Evolutionary conservation across 2,113 vertebrate genomes (phyloP), one percentile per base, ranked within the genome.

Genomic region (Anhinga rufa): DNA sequence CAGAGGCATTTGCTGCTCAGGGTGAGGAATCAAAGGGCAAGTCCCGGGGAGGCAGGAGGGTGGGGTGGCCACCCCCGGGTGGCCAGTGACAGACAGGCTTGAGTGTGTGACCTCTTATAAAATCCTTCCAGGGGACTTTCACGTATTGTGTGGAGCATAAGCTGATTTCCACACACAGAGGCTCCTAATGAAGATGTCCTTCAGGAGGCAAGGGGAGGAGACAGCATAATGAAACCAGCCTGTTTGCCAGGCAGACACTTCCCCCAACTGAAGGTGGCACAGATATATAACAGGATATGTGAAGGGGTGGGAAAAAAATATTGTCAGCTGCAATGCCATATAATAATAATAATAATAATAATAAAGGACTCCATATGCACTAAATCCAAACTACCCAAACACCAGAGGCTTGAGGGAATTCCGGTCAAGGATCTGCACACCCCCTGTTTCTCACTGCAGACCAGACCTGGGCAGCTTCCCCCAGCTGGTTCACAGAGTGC

Each of bases 21-120:
- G 84, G 85, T 90, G 68, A 96, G 52, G 71, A 90, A 93, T 80
- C 93, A 92, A 96, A 94, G 87, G 80, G 84, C 82, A 96, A 91
- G 62, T 62, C 92, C 69, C 2, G 0, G 70, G 95, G 95, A 86
- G 93, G 85, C 32, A 16, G 51, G 46, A 42, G 88, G 82, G 92
- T 79, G 91, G 94, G 80, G 82, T 88, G 80, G 82, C 55, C 64
- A 86, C 36, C 89, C 91, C 76, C 4, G 54, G 81, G 61, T 83
- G 86, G 90, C 76, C 91, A 76, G 71, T 78, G 91, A 95, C 81
- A 80, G 94, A 34, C 92, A 86, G 75, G 66, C 84, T 90, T 1
- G 0, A 95, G 94, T 16, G 2, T 93, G 82, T 95, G 94, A 96
- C 91, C 91, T 80, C 94, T 90, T 55, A 38, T 44, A 93, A 95